Evolutionary conservation across 2,888 invertebrate genomes (phyloP).

Genomic region (Hyposoter dolosus): DNA sequence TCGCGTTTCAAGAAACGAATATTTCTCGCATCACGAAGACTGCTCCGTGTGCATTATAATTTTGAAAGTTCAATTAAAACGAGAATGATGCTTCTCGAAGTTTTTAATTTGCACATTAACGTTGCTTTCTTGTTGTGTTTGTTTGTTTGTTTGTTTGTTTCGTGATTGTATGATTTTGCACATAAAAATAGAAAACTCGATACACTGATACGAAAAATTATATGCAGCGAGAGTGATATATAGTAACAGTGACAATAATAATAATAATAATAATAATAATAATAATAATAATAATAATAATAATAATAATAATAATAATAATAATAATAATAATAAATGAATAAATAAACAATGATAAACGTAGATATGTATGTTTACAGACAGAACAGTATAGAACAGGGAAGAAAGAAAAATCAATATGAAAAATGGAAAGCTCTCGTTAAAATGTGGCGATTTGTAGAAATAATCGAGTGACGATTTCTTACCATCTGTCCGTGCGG

Average conservation of each 20-base stretch:
- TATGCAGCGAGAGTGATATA: constrained; percentile 52
- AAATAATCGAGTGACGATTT: constrained; percentile 80
- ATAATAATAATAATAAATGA: constrained; percentile 17
- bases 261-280: constrained; percentile 10
- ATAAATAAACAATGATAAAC: not conserved
- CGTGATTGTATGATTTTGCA: constrained; percentile 63
- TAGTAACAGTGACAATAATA: not conserved
- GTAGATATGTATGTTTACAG: constrained; percentile 13
- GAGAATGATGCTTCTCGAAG: not conserved
- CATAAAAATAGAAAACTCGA: constrained; percentile 75
- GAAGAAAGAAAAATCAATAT: constrained; percentile 66
- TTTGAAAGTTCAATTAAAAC: constrained; percentile 23
- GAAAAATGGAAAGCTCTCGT: constrained; percentile 79
- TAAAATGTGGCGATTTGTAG: constrained; percentile 79
- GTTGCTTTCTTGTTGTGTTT: constrained; percentile 16
- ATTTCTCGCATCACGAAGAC: constrained; percentile 22
- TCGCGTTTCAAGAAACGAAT: constrained; percentile 17
- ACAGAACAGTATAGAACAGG: constrained; percentile 43
- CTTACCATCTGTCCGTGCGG: constrained; percentile 85
- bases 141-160: not conserved
- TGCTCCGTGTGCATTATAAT: constrained; percentile 20
- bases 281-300: constrained; percentile 16
- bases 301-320: constrained; percentile 18
- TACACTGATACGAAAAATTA: constrained; percentile 74
- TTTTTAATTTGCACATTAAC: constrained; percentile 18